Conservation (phyloP, 2,888 invertebrate genomes). For the Stenoptilia bipunctidactyla region DNA sequence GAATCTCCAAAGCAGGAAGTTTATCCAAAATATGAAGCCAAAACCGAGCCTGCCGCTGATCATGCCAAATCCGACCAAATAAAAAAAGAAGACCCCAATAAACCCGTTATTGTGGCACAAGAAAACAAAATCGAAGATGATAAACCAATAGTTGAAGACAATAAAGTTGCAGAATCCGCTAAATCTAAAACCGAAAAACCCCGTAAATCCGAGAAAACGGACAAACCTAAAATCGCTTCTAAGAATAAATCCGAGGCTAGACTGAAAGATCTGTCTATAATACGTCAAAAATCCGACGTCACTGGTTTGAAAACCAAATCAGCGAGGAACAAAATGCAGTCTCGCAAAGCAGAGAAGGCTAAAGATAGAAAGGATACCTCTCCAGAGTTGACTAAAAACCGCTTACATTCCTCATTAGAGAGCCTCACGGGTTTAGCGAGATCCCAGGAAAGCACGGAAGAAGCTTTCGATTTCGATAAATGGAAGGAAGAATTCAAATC, state of each 20-base stretch:
- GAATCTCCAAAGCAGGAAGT: conserved; percentile 59
- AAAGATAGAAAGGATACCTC: conserved; percentile 29
- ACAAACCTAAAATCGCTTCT: background rate
- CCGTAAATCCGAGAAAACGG: background rate
- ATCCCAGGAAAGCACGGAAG: conserved; percentile 54
- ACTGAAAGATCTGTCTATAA: conserved; percentile 43
- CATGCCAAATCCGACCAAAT: conserved; percentile 56
- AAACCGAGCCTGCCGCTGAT: conserved; percentile 28
- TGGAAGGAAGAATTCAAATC: conserved; percentile 57
- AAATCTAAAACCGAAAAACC: conserved; percentile 1
- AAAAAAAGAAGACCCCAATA: conserved; percentile 18
- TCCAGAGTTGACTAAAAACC: conserved; percentile 44
- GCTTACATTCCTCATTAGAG: conserved; percentile 57
- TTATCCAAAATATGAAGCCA: conserved; percentile 27
- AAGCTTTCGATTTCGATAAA: conserved; percentile 55
- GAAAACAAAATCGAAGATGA: conserved; percentile 15
- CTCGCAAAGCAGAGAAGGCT: conserved; percentile 39
- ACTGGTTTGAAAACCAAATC: conserved; percentile 68
- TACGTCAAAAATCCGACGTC: conserved; percentile 73
- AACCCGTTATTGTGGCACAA: conserved; percentile 11
- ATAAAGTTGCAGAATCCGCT: conserved; percentile 12
- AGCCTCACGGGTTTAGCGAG: conserved; percentile 50
- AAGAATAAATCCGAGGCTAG: conserved; percentile 12
- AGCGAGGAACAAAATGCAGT: conserved; percentile 38
- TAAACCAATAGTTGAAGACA: background rate